These are phyloP conservation scores for Eupithecia centaureata DNA, from an alignment of 2,888 invertebrate genomes.

Conservation along the genomic window DNA sequence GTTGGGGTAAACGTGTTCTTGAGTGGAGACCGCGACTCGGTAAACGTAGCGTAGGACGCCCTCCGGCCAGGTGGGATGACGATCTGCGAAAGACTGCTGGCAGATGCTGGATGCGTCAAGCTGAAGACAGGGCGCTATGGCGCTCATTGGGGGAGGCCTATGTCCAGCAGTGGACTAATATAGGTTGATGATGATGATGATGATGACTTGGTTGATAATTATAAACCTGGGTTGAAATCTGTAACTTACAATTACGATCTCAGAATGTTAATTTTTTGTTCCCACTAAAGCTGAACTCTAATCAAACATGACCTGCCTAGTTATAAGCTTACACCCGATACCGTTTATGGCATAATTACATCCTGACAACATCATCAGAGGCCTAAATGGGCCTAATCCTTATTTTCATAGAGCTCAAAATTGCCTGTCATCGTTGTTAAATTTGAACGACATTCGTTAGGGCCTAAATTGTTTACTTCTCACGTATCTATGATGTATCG, in stretches of 20 bases:
- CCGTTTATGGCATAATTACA: constrained; percentile 65
- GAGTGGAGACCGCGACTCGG: too few species aligned
- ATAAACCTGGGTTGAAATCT: background rate
- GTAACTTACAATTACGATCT: background rate
- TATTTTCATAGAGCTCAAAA: constrained; percentile 12
- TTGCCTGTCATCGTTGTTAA: constrained; percentile 4
- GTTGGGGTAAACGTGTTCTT: too few species aligned
- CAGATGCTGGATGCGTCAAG: too few species aligned
- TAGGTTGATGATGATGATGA: too few species aligned
- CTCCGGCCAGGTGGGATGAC: too few species aligned
- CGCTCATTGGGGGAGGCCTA: too few species aligned
- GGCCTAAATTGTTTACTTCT: constrained; percentile 58
- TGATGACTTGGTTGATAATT: background rate
- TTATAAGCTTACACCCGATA: constrained; percentile 51
- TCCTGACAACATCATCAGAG: constrained; percentile 48
- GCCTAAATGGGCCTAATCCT: constrained; percentile 24
- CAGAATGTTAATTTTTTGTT: background rate
- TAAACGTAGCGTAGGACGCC: too few species aligned
- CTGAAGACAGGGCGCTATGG: too few species aligned
- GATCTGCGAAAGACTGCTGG: too few species aligned
- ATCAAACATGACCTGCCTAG: constrained; percentile 65
- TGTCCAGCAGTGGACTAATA: too few species aligned
- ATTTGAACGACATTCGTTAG: constrained; percentile 46
- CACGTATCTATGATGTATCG: constrained; percentile 68
- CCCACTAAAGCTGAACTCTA: constrained; percentile 53